A percentile compares a stretch with the other conserved stretches of the same genome.
Evolutionary conservation across 2,113 vertebrate genomes (phyloP).

Genomic region (Holacanthus passer): DNA sequence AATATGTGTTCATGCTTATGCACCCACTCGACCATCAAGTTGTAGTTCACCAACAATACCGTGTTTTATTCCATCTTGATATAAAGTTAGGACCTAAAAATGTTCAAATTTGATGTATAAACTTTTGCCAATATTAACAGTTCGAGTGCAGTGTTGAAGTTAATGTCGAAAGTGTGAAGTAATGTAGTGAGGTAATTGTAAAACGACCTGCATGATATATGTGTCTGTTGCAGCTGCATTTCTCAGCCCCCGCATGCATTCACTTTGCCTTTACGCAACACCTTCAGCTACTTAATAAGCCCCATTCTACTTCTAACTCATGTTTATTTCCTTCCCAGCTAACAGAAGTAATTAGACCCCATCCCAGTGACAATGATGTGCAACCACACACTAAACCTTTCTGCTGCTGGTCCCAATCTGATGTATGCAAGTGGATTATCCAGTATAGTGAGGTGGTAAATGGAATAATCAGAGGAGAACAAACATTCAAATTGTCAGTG

Average conservation of each 20-base stretch:
- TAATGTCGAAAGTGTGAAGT: background rate
- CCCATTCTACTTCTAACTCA: slow-evolving; percentile 18
- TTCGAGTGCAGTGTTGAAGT: background rate
- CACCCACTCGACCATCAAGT: background rate
- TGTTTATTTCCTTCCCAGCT: slow-evolving; percentile 35
- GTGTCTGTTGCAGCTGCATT: slow-evolving; percentile 11
- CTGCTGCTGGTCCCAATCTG: slow-evolving; percentile 53
- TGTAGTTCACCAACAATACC: background rate
- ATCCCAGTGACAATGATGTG: slow-evolving; percentile 49
- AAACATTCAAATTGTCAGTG: slow-evolving; percentile 70
- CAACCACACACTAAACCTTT: slow-evolving; percentile 51
- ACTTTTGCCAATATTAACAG: background rate
- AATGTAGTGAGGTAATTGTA: slow-evolving; percentile 10
- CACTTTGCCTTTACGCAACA: background rate
- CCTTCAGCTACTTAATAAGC: slow-evolving; percentile 13
- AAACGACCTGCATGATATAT: background rate
- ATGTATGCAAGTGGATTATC: slow-evolving; percentile 71
- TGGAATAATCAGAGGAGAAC: slow-evolving; percentile 68
- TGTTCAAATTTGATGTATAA: background rate
- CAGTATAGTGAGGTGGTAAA: slow-evolving; percentile 67
- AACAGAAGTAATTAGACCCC: slow-evolving; percentile 54
- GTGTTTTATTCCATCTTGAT: background rate
- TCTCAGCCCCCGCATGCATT: background rate
- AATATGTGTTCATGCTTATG: background rate
- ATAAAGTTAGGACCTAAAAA: background rate